phyloP scores from a whole-genome alignment of 2,888 invertebrate genomes.

The Tortrix viridana region DNA sequence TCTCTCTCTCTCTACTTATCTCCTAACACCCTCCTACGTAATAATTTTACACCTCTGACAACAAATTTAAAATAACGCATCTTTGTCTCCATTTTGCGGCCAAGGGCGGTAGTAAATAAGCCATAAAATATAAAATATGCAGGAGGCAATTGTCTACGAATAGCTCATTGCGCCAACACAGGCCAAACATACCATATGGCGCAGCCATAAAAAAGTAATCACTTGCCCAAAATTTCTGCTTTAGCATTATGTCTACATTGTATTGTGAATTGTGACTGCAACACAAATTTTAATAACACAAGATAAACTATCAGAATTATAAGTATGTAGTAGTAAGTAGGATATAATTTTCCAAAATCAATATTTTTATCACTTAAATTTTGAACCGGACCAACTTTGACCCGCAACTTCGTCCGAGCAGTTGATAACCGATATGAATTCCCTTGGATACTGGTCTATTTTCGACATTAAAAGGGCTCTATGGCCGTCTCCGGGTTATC shows the following conservation, averaged over 20 bases:
- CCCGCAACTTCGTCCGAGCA: too few relatives aligned
- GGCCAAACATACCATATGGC: slow-evolving; percentile 18
- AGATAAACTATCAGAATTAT: too few relatives aligned
- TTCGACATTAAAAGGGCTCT: too few relatives aligned
- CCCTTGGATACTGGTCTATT: too few relatives aligned
- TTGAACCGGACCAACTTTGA: too few relatives aligned
- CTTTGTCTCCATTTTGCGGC: slow-evolving; percentile 9
- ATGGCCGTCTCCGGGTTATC: too few relatives aligned
- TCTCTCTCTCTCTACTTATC: too few relatives aligned
- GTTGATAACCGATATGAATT: too few relatives aligned
- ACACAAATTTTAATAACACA: neutral
- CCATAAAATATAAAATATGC: slow-evolving; percentile 20
- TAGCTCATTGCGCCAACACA: slow-evolving; percentile 18
- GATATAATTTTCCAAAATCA: too few relatives aligned
- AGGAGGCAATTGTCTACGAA: slow-evolving; percentile 27
- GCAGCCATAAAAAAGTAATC: slow-evolving; percentile 12
- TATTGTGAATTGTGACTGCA: neutral
- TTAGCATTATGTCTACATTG: neutral
- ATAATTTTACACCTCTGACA: neutral
- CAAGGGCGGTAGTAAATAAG: slow-evolving; percentile 18
- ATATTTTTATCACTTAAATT: too few relatives aligned
- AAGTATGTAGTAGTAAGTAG: too few relatives aligned
- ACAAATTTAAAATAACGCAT: slow-evolving; percentile 17
- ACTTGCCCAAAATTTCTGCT: neutral
- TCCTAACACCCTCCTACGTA: too few relatives aligned